Evolutionary conservation across 2,113 vertebrate species (phyloP).

Genomic region (Tenrec ecaudatus): DNA sequence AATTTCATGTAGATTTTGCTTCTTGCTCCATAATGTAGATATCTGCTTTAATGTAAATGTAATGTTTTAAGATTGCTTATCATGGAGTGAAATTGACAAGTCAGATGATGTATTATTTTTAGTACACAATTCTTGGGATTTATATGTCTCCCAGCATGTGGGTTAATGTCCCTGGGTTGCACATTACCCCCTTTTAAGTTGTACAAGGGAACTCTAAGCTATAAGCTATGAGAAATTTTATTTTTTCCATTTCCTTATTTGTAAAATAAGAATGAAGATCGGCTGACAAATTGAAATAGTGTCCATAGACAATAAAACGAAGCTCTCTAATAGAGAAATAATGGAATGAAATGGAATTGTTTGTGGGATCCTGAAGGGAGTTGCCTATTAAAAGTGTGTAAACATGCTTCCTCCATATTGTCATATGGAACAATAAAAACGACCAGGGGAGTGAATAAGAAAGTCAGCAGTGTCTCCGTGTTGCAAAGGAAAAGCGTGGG

Average conservation of each 20-base stretch:
- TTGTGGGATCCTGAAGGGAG: neutral
- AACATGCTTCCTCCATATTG: neutral
- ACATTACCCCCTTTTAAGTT: neutral
- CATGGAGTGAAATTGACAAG: conserved; percentile 21
- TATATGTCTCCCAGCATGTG: neutral
- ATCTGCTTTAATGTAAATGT: conserved; percentile 61
- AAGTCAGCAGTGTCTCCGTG: neutral
- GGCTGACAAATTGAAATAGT: conserved; percentile 35
- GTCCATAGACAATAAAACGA: neutral
- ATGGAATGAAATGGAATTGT: neutral
- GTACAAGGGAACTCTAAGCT: neutral
- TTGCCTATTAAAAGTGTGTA: conserved; percentile 10
- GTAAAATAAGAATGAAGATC: conserved; percentile 36
- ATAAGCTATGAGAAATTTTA: conserved; percentile 15
- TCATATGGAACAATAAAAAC: conserved; percentile 26
- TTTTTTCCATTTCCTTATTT: neutral
- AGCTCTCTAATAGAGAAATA: neutral
- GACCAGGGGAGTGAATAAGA: neutral
- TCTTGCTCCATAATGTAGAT: conserved; percentile 18
- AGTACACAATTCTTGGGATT: neutral
- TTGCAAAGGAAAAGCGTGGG: neutral
- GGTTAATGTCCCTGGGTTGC: neutral
- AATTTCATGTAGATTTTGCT: neutral
- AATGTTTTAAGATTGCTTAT: conserved; percentile 43
- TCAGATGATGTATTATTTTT: conserved; percentile 28